These are phyloP conservation scores for Otocyon megalotis DNA, from an alignment of 2,113 vertebrate species.

Conservation along the genomic window DNA sequence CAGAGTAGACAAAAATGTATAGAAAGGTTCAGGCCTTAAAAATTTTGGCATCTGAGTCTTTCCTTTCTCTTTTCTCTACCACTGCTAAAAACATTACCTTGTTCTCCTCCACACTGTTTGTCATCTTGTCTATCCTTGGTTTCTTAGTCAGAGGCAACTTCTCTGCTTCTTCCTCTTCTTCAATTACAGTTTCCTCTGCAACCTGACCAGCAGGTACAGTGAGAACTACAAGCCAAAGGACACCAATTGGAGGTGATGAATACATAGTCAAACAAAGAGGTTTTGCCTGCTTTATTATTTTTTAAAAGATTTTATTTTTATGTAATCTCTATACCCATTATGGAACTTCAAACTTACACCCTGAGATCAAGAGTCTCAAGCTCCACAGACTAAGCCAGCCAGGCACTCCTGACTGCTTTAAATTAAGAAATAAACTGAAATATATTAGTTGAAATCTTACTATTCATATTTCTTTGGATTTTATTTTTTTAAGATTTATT, in stretches of 20 bases:
- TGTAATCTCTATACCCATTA: not conserved
- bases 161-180: slow-evolving; percentile 78
- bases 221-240: slow-evolving; percentile 88
- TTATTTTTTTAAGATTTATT: not conserved
- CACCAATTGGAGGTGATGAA: slow-evolving; percentile 62
- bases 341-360: not conserved
- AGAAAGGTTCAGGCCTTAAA: not conserved
- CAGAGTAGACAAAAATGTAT: not conserved
- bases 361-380: not conserved
- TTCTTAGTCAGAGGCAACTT: slow-evolving; percentile 88
- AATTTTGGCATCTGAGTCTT: not conserved
- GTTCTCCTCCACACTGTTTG: slow-evolving; percentile 81
- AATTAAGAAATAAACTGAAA: slow-evolving; percentile 53
- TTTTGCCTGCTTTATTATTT: slow-evolving; percentile 16
- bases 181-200: slow-evolving; percentile 89
- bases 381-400: not conserved
- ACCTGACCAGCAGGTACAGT: slow-evolving; percentile 91
- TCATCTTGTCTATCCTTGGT: slow-evolving; percentile 84
- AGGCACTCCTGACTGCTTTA: not conserved
- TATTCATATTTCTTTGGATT: slow-evolving; percentile 41
- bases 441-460: not conserved
- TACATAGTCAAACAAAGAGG: not conserved
- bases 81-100: slow-evolving; percentile 81
- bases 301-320: not conserved
- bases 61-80: not conserved